phyloP scores from a whole-genome alignment of 2,888 invertebrate species.

The Chironomus riparius region DNA sequence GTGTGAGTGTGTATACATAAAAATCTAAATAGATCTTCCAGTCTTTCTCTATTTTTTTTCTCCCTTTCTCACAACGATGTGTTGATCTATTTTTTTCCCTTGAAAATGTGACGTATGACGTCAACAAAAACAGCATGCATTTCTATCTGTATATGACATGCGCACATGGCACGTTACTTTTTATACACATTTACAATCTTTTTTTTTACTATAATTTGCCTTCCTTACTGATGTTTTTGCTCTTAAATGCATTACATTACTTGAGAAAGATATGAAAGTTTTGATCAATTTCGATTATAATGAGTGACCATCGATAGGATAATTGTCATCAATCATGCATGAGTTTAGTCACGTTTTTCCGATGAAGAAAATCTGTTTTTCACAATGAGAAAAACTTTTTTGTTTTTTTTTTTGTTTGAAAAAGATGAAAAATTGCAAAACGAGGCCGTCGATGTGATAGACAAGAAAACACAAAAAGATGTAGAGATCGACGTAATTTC shows the following conservation, averaged over 20 bases:
- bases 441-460: neutral
- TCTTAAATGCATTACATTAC: neutral
- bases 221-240: neutral
- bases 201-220: neutral
- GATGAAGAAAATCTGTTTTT: no score
- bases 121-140: constrained; percentile 28
- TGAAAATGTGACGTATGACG: constrained; percentile 24
- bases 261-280: neutral
- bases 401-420: neutral
- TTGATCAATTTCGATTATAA: no score
- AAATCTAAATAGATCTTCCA: neutral
- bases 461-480: neutral
- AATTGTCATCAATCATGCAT: neutral
- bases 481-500: neutral
- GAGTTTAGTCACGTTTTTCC: neutral
- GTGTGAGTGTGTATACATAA: neutral
- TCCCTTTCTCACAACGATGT: neutral
- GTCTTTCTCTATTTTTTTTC: neutral
- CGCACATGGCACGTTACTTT: constrained; percentile 16
- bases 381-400: neutral
- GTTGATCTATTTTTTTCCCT: constrained; percentile 21
- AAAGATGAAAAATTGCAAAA: neutral
- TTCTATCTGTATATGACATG: constrained; percentile 15
- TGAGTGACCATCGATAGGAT: no score
- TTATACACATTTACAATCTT: constrained; percentile 14